Percentiles rank a stretch among this genome's conserved stretches.
phyloP scores from a whole-genome alignment of 1,140 invertebrate genomes.

The Arion vulgaris region DNA sequence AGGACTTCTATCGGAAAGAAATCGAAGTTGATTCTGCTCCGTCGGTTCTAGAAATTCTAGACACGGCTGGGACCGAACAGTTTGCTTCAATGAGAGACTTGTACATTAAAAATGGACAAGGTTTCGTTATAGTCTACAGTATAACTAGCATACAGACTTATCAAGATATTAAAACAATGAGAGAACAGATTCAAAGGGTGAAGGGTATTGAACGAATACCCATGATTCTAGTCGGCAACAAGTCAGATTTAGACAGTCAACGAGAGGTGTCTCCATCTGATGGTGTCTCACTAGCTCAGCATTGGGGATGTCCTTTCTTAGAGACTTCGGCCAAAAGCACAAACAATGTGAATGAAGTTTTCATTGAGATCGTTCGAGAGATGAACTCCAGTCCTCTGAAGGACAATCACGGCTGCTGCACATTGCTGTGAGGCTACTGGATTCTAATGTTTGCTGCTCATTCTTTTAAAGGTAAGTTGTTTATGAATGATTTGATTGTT shows the following conservation, averaged over 20 bases:
- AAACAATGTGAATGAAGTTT: slow-evolving; percentile 99
- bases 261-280: slow-evolving; percentile 84
- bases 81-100: slow-evolving; percentile 77
- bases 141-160: slow-evolving; percentile 93
- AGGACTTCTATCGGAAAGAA: slow-evolving; percentile 98
- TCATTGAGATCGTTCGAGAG: slow-evolving; percentile 98
- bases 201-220: slow-evolving; percentile 83
- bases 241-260: slow-evolving; percentile 93
- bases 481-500: too few relatives aligned
- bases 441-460: slow-evolving; percentile 75
- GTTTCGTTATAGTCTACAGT: slow-evolving; percentile 98
- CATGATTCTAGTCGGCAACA: slow-evolving; percentile 93
- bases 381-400: slow-evolving; percentile 82
- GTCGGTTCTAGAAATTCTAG: slow-evolving; percentile 98
- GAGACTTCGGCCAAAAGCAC: slow-evolving; percentile 98
- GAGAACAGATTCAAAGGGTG: slow-evolving; percentile 94
- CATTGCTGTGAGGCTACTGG: slow-evolving; percentile 74
- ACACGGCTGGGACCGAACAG: slow-evolving; percentile 94
- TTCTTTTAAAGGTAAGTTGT: slow-evolving; percentile 11
- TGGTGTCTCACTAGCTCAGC: slow-evolving; percentile 88
- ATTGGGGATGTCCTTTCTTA: slow-evolving; percentile 97
- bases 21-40: slow-evolving; percentile 99
- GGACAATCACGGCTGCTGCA: slow-evolving; percentile 65
- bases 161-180: slow-evolving; percentile 99
- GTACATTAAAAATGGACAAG: slow-evolving; percentile 79